Evolutionary conservation across 2,888 invertebrate genomes (phyloP), one percentile per base, ranked within the genome.

Genomic region (Torymus tubicola): DNA sequence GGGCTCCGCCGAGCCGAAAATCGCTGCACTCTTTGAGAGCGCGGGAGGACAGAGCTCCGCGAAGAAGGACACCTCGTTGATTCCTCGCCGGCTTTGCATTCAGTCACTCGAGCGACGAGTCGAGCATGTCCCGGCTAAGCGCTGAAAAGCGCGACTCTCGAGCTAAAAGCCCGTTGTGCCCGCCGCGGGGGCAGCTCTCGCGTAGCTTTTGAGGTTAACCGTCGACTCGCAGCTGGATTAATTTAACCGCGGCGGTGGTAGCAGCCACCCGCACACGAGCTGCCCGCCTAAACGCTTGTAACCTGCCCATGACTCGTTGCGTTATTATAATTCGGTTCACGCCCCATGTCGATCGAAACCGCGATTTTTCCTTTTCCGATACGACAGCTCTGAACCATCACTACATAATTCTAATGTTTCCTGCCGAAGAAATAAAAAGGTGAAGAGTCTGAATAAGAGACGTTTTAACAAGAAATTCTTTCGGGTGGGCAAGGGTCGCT

Each of bases 171-270:
- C 82, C 80, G 83, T 83, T 83, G 72, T 80, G 78, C 81, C 58
- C 31, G 55, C n/a, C 61, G 50, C 63, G 18, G 2, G 16, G 50
- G 18, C 14, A 53, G 52, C 50, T 42, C 52, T 31, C 24, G 18
- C 52, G 52, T n/a, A 24, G 82, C 85, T 85, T 86, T 85, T 85
- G 86, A 85, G 86, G 85, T 84, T 86, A 84, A 85, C 86, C 85
- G 84, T 81, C 82, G 85, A 84, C 84, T 77, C 86, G 86, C 87
- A 31, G 31, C 86, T 84, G 87, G 86, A 87, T 89, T 89, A 87
- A 88, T 88, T 86, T 85, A 87, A 87, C 85, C 85, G 75, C 84
- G 82, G 4, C 31, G 31, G 31, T 31, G 31, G 31, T 31, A 3
- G 31, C 31, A 31, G 31, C 31, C 58, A n/a, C 55, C n/a, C 60